Evolutionary conservation across 1,140 invertebrate genomes (phyloP).

Genomic region (Eueides isabella): DNA sequence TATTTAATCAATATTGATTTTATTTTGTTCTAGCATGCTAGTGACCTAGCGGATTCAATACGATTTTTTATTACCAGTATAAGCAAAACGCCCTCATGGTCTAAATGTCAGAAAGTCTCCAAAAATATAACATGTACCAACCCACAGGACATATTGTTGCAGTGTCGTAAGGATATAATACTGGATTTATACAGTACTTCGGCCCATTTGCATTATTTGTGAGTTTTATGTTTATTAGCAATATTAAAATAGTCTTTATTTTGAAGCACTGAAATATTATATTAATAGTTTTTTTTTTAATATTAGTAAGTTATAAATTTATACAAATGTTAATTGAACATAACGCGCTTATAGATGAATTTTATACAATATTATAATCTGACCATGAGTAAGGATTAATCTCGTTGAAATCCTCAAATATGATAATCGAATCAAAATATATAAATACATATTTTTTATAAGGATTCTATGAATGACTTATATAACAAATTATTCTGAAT

Average conservation of each 20-base stretch:
- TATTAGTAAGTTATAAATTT: too few species aligned
- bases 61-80: slow-evolving; percentile 51
- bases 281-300: too few species aligned
- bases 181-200: slow-evolving; percentile 51
- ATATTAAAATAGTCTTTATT: neutral
- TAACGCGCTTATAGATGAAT: too few species aligned
- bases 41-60: slow-evolving; percentile 55
- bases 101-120: slow-evolving; percentile 41
- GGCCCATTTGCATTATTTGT: slow-evolving; percentile 58
- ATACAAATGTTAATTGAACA: too few species aligned
- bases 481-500: too few species aligned
- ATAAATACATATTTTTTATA: too few species aligned
- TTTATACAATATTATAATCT: too few species aligned
- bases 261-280: neutral
- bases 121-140: slow-evolving; percentile 42
- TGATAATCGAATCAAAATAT: too few species aligned
- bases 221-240: slow-evolving; percentile 37
- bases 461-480: too few species aligned
- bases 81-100: slow-evolving; percentile 46
- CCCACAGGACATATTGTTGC: slow-evolving; percentile 43
- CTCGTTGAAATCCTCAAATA: too few species aligned
- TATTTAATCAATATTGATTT: too few species aligned
- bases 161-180: slow-evolving; percentile 41
- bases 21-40: slow-evolving; percentile 50
- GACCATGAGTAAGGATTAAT: too few species aligned